Base-by-base conservation (phyloP, 2,797 vertebrate genomes). In the Sternarchorhynchus goeldii region DNA sequence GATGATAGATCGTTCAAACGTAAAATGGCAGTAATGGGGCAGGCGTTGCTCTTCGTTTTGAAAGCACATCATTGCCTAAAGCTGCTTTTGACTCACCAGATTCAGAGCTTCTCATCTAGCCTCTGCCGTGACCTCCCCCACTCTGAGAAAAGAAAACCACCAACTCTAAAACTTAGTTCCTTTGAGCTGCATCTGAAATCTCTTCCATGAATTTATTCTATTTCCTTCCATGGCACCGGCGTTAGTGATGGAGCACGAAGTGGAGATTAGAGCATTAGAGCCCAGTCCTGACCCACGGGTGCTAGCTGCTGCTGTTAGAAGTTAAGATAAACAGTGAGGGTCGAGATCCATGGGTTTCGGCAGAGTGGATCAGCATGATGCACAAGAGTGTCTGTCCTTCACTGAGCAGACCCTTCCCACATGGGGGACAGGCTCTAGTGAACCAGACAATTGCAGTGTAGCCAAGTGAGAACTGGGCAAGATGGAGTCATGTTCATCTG, bases 401-500 rank as follows among this genome's bases (percentile, higher is more conserved):
- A 93, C 91, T 89, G 88, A 89, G 88, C 89, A 92, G 91, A 92
- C 91, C 91, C 93, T 91, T 93, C 89, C 91, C 90, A 91, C 90
- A 90, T 53, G 87, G 90, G 25, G 88, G 91, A 88, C 82, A 91
- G 88, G 93, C 93, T 93, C 92, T 92, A 93, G 83, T 93, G 92
- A 91, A 93, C 89, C 93, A 93, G 92, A 93, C 93, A 93, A 93
- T 93, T 93, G 93, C 93, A 91, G 92, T 92, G 92, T 93, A 93
- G 91, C 91, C 93, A 93, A 91, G 92, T 93, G 93, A 92, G 91
- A 92, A 93, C 89, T 67, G 90, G 89, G 88, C 88, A 91, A 91
- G 90, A 93, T 92, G 92, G 92, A 93, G 91, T 92, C 92, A 89
- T 90, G 91, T 93, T 91, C 89, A 75, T 86, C 91, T 89, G 89